Evolutionary conservation across 92 coral and sea anemone species (phyloP), one percentile per base, ranked within the genome.

Genomic region (Pocillopora grandis): DNA sequence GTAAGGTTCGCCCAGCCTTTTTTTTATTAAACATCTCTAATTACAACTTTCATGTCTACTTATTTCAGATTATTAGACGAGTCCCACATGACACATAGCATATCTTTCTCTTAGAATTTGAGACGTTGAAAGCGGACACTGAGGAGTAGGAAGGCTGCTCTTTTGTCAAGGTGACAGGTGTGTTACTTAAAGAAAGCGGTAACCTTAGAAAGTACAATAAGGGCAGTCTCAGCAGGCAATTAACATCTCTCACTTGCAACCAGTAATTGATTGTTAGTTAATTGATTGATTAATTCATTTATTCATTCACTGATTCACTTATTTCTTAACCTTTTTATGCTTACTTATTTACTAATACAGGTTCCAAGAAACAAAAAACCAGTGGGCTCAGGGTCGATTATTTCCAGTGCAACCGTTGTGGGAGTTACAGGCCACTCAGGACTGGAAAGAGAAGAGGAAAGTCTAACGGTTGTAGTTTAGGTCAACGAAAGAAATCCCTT

Each of bases 111-210:
- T 42, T 27, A 66, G 71, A 66, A 66, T 66, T 66, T 11, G 71
- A 27, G 20, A 17, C 42, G 37, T 66, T 49, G 71, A 66, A 66
- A 66, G 71, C 42, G 13, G 71, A 66, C 3, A 66, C 20, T 14
- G 37, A 66, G 48, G 71, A 66, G 12, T 20, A 66, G 20, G 71
- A 66, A 27, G 71, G 71, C 71, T 66, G 71, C 20, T 66, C 42
- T 3, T 66, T 66, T 66, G 71, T 66, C 17, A 66, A 66, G 20
- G 71, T 66, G 20, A 66, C 71, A 42, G 23, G 23, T 23, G 23
- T 23, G 23, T 23, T 23, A 23, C 23, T 23, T 23, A 23, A 23
- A 23, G 23, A 23, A 23, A 23, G 23, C 23, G 23, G 23, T 23
- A 23, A 23, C 23, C 23, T 23, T 23, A 23, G 23, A 23, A 23